A percentile compares a stretch with the other conserved stretches of the same genome.
These are phyloP conservation scores for Plecotus auritus DNA, from an alignment of 2,113 vertebrate genomes.

Conservation along the genomic window DNA sequence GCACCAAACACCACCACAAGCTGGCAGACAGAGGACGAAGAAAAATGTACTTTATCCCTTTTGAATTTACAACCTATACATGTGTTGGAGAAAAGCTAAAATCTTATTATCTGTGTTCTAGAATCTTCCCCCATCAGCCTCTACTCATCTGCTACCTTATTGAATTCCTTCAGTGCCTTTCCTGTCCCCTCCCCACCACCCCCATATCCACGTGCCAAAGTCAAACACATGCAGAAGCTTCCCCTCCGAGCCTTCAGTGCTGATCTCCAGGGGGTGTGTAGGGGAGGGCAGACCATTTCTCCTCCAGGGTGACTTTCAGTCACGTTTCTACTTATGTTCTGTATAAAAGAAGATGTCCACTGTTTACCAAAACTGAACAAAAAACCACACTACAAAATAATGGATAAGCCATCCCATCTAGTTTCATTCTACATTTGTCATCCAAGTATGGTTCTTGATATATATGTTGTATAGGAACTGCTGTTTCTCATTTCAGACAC, in stretches of 20 bases:
- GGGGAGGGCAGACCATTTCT: neutral
- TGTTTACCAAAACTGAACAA: neutral
- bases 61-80: neutral
- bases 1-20: neutral
- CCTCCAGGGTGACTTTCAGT: neutral
- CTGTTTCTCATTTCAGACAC: neutral
- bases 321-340: neutral
- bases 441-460: neutral
- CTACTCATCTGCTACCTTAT: neutral
- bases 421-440: neutral
- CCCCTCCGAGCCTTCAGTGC: neutral
- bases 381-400: neutral
- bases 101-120: neutral
- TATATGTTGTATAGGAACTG: neutral
- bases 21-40: neutral
- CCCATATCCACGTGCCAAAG: neutral
- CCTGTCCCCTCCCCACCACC: too few species aligned
- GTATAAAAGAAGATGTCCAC: neutral
- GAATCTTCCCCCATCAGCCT: neutral
- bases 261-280: neutral
- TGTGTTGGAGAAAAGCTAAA: neutral
- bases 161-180: neutral
- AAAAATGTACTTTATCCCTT: neutral
- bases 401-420: neutral
- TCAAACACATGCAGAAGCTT: neutral